Base-by-base conservation (phyloP, 2,113 vertebrate genomes). In the Raja brachyura region DNA sequence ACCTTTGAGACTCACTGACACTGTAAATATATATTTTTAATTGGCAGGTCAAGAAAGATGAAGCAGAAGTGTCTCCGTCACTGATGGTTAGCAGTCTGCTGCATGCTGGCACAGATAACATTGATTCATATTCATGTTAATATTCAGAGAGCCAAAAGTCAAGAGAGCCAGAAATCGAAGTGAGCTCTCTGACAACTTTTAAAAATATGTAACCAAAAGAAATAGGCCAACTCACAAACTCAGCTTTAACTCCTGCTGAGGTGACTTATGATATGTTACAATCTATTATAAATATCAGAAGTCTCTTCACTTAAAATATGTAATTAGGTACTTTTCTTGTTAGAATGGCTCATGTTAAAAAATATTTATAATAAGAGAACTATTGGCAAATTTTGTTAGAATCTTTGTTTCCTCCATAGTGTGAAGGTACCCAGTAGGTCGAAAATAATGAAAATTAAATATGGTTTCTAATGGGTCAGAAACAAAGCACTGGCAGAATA, bases 71-170 rank as follows among this genome's bases (percentile, higher is more conserved):
- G 56, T 14, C 83, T 88, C 83, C 39, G 59, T 88, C 83, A 63
- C 83, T 33, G 28, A 16, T 88, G 83, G 83, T 88, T 88, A 88
- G 83, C 83, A 31, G n/a, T 88, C 48, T 22, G 22, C 54, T 63
- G 11, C 83, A 88, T 88, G 59, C 59, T 88, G 83, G 13, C 83
- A 88, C 59, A 31, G 83, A 88, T 88, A 88, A 88, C 83, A 88
- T 63, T 88, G 61, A 63, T 63, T 88, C 61, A 88, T 88, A 88
- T 88, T 88, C 59, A 88, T 33, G 59, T 61, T 88, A 88, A 88
- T 63, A 63, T 63, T 88, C 31, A 61, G 59, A 14, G n/a, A 14
- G 59, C 14, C n/a, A 88, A 83, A 88, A 88, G 28, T 18, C 83
- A 88, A 63, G 59, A 66, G 59, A 31, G 59, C 83, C 83, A 88